Base-by-base conservation (phyloP, 2,888 invertebrate species). In the Drosophila ezoana region DNA sequence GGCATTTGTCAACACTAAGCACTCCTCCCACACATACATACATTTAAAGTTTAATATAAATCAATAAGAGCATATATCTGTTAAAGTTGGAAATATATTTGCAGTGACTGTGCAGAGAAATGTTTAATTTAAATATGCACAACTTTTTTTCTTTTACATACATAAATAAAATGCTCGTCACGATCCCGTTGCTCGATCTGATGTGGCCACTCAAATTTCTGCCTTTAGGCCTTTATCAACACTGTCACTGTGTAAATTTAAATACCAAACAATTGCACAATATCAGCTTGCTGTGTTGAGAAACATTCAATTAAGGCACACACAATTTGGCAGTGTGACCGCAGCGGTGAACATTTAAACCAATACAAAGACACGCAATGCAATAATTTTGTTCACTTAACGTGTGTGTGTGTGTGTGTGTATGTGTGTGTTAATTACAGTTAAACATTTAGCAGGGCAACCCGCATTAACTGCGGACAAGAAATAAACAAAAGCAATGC, bases 381-480 rank as follows among this genome's bases (percentile, higher is more conserved):
- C 45, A 70, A 47, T 59, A 48, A 62, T 45, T 49, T 47, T 63
- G 33, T 45, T n/a, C 8, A 18, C n/a, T 14, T 14, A 4, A 9
- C 53, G 40, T 53, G 28, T 56, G 9, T 37, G 8, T 56, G 18
- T 51, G 57, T 59, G 43, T 53, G 20, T 56, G 9, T 40, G 6
- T 59, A 18, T 51, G 54, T 63, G 49, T 41, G 68, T 67, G 57
- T 76, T 87, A 79, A 87, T 85, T 79, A 71, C 67, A 79, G 74
- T 62, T 63, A 62, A 82, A 58, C 73, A 71, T 76, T 87, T 72
- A 51, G 49, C 57, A 65, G 37, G 53, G 18, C 41, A 51, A 1
- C 66, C 72, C 60, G 69, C 45, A 80, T 74, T 53, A 58, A 53
- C 64, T 60, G 52, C 47, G 59, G 65, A 43, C 51, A 57, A 60